Conservation (phyloP, 1,140 invertebrate species). For the Calycopis cecrops region DNA sequence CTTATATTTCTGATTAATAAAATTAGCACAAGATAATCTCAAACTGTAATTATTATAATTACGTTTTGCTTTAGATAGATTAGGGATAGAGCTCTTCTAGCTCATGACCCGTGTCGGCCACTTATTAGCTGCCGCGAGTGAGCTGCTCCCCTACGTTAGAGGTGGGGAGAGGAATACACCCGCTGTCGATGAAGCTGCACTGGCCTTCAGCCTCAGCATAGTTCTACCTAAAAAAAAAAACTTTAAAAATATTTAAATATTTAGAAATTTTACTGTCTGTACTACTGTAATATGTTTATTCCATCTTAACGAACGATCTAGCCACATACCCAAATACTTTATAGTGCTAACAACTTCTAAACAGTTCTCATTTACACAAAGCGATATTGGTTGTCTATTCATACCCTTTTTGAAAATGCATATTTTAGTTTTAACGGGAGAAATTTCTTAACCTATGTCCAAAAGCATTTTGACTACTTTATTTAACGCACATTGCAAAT, state of each 20-base stretch:
- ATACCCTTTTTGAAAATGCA: slow-evolving; percentile 25
- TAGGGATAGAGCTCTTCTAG: too few species aligned
- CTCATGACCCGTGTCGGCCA: too few species aligned
- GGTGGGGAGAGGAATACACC: too few species aligned
- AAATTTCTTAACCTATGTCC: slow-evolving; percentile 21
- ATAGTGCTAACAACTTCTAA: slow-evolving; percentile 17
- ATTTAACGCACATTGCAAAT: slow-evolving; percentile 21
- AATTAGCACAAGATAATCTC: too few species aligned
- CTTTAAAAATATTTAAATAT: slow-evolving; percentile 14
- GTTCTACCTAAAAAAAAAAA: too few species aligned
- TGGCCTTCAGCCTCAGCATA: too few species aligned
- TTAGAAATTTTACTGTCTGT: slow-evolving; percentile 1
- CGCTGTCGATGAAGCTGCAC: too few species aligned
- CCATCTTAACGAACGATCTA: slow-evolving; percentile 24
- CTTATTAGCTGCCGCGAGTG: too few species aligned
- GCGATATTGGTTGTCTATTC: slow-evolving; percentile 1
- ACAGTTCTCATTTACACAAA: slow-evolving; percentile 16
- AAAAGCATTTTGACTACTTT: slow-evolving; percentile 8
- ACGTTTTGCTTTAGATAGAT: too few species aligned
- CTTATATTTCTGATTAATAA: too few species aligned
- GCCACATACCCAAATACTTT: slow-evolving; percentile 27
- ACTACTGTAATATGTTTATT: slow-evolving; percentile 19
- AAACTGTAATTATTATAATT: too few species aligned
- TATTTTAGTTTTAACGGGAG: slow-evolving; percentile 23
- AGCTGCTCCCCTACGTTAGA: too few species aligned